Evolutionary conservation across 2,797 vertebrate genomes (phyloP).

Genomic region (Chiroxiphia lanceolata): DNA sequence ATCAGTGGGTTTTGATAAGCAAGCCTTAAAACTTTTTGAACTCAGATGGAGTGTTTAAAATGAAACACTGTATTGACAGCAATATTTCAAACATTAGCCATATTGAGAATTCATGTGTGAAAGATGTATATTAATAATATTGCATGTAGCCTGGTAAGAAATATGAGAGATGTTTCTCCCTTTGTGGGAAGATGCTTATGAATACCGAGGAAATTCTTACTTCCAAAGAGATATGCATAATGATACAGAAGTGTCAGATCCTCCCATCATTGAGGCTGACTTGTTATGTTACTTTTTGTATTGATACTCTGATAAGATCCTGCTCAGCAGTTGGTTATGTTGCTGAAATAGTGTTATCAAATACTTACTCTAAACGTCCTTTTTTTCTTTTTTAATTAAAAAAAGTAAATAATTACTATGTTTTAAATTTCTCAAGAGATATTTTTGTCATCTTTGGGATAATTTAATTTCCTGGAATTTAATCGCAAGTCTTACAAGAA

Average conservation of each 20-base stretch:
- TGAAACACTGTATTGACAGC: constrained; percentile 6
- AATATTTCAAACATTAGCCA: constrained; percentile 36
- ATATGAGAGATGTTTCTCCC: constrained; percentile 1
- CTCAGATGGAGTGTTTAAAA: constrained; percentile 36
- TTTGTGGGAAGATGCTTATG: constrained; percentile 60
- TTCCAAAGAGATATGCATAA: background rate
- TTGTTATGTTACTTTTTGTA: constrained; percentile 10
- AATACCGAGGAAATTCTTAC: constrained; percentile 20
- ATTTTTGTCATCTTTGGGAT: background rate
- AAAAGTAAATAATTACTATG: background rate
- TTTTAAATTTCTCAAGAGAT: background rate
- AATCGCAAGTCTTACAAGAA: background rate
- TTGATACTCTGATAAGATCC: background rate
- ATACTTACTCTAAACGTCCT: background rate
- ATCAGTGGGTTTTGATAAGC: background rate
- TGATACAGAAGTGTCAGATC: background rate
- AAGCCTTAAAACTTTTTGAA: background rate
- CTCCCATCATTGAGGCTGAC: background rate
- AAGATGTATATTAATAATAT: background rate
- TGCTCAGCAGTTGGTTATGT: background rate
- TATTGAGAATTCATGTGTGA: constrained; percentile 22
- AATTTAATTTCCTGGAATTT: background rate
- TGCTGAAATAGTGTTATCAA: constrained; percentile 1
- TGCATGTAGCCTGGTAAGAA: constrained; percentile 30
- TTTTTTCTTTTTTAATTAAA: background rate